Conservation (phyloP, 2,888 invertebrate species). For the Ochropacha duplaris region DNA sequence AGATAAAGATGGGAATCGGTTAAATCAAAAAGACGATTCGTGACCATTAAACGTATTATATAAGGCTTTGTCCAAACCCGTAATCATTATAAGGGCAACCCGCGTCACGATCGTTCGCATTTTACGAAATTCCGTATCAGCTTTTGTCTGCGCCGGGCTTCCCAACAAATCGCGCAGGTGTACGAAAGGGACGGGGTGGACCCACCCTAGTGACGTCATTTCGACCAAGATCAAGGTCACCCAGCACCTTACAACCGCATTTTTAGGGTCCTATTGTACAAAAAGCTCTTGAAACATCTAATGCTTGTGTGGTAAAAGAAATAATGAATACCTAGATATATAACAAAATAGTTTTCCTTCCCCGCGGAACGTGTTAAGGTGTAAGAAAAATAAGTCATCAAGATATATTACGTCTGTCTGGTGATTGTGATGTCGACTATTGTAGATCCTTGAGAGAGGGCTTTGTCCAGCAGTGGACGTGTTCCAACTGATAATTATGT, state of each 20-base stretch:
- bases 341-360: too few relatives aligned
- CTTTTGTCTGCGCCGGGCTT: neutral
- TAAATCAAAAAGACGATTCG: neutral
- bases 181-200: neutral
- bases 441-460: too few relatives aligned
- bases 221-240: conserved; percentile 37
- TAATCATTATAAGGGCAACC: neutral
- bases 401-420: neutral
- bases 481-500: too few relatives aligned
- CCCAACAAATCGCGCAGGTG: neutral
- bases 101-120: neutral
- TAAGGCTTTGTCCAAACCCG: neutral
- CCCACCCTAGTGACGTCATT: conserved; percentile 16
- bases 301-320: too few relatives aligned
- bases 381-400: neutral
- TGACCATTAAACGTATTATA: neutral
- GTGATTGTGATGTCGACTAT: neutral
- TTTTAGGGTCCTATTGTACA: conserved; percentile 15
- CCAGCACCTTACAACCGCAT: conserved; percentile 12
- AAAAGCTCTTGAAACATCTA: neutral
- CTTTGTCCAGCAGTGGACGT: too few relatives aligned
- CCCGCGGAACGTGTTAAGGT: too few relatives aligned
- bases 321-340: too few relatives aligned
- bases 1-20: neutral
- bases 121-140: conserved; percentile 3